Evolutionary conservation across 2,113 vertebrate genomes (phyloP).

Genomic region (Serinus canaria): DNA sequence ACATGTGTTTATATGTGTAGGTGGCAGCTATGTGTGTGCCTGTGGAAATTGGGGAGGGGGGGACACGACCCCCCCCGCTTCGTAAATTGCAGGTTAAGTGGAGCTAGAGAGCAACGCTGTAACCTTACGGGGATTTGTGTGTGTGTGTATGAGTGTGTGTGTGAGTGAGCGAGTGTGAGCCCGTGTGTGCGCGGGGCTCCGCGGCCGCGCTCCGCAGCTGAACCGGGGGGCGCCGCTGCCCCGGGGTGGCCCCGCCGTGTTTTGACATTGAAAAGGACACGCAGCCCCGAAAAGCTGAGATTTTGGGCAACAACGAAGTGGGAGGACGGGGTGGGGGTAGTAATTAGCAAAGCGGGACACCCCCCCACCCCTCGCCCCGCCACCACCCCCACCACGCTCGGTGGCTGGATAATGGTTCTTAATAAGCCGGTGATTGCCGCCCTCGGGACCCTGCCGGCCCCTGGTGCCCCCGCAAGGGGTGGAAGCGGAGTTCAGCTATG

Average conservation of each 20-base stretch:
- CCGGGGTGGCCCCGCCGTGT: not conserved
- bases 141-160: not conserved
- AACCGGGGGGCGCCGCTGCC: not conserved
- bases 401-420: not conserved
- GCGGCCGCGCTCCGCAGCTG: not conserved
- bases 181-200: not conserved
- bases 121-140: not conserved
- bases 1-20: not conserved
- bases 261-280: slow-evolving; percentile 68
- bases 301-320: not conserved
- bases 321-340: not conserved
- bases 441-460: not conserved
- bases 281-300: slow-evolving; percentile 17
- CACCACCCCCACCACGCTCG: not conserved
- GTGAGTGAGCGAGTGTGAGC: not conserved
- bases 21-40: not conserved
- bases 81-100: slow-evolving; percentile 68
- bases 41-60: not conserved
- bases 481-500: not conserved
- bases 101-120: not conserved
- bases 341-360: slow-evolving; percentile 39
- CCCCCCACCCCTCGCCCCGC: not conserved
- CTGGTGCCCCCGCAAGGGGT: too few species aligned
- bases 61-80: not conserved
- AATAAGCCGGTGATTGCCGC: not conserved